These are phyloP conservation scores for Parazoanthus darwini DNA, from an alignment of 92 coral and sea anemone species.

Conservation along the genomic window DNA sequence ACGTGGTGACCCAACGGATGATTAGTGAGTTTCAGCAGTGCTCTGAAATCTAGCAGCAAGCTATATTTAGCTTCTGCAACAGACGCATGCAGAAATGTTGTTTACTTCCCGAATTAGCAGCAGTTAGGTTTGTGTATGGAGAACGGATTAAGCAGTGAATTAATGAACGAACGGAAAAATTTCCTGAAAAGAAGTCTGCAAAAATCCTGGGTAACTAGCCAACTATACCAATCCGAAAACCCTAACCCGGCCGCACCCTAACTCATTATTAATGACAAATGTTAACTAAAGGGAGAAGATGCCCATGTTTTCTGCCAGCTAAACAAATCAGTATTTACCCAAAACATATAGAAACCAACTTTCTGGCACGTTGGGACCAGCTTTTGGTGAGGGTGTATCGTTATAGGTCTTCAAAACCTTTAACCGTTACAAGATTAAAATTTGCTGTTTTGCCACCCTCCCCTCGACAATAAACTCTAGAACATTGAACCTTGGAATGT, in stretches of 20 bases:
- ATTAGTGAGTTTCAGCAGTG: too few species aligned
- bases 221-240: neutral
- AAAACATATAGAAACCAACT: neutral
- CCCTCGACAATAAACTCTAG: neutral
- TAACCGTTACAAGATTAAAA: neutral
- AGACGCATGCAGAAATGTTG: neutral
- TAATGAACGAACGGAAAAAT: neutral
- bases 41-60: neutral
- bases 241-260: neutral
- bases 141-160: neutral
- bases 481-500: neutral
- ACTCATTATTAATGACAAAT: too few species aligned
- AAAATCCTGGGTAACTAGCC: neutral
- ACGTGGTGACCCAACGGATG: too few species aligned
- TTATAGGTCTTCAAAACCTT: neutral
- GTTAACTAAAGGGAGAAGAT: too few species aligned
- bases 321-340: neutral
- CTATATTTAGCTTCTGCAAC: neutral
- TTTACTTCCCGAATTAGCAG: neutral
- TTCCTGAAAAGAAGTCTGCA: too few species aligned
- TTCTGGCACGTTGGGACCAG: neutral
- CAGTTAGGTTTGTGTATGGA: slow-evolving; percentile 9
- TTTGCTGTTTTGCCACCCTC: neutral
- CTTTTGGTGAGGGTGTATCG: neutral
- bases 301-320: too few species aligned